Evolutionary conservation across 2,797 vertebrate genomes (phyloP), one percentile per base, ranked within the genome.

Genomic region (Sebastes diploproa): DNA sequence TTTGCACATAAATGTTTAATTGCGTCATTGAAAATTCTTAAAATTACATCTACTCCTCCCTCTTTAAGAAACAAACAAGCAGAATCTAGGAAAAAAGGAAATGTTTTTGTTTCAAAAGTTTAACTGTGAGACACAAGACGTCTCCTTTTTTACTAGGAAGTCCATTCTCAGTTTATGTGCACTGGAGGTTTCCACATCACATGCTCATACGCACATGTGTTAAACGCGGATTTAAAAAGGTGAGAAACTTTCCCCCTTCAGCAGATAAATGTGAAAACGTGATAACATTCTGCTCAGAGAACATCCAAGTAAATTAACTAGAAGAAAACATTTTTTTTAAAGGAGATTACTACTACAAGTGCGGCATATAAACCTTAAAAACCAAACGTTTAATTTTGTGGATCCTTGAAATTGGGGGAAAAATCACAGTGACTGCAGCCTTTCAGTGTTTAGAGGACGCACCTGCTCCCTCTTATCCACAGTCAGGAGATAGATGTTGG

Each of bases 381-480:
- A 29, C 12, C 7, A 52, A 50, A 42, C 4, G 56, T 29, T 59
- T 27, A 2, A 7, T 10, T 18, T 27, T 5, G 8, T 22, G 52
- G 1, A 54, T 67, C 59, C 60, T 81, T 75, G 27, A 61, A 46
- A 69, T 38, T 12, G 2, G n/a, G 67, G 13, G 9, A n/a, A 29
- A 54, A 29, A 25, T 60, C 30, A 3, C 5, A 2, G 58, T 10
- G 59, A 73, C 29, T 52, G 38, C 20, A 63, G 60, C 30, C 34
- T 78, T 72, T 72, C 52, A 72, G 59, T 27, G 7, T 80, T 82
- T 16, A 54, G 60, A 5, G 25, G 59, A 75, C 42, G 63, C 88
- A 89, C 87, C 89, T 91, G 88, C 78, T 75, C 4, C 52, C 18
- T 79, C 68, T 11, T 2, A 23, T 76, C 54, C 42, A 42, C 60